Percentiles rank a stretch among this genome's conserved stretches.
Conservation (phyloP, 2,888 invertebrate genomes). For the Dryocosmus kuriphilus region DNA sequence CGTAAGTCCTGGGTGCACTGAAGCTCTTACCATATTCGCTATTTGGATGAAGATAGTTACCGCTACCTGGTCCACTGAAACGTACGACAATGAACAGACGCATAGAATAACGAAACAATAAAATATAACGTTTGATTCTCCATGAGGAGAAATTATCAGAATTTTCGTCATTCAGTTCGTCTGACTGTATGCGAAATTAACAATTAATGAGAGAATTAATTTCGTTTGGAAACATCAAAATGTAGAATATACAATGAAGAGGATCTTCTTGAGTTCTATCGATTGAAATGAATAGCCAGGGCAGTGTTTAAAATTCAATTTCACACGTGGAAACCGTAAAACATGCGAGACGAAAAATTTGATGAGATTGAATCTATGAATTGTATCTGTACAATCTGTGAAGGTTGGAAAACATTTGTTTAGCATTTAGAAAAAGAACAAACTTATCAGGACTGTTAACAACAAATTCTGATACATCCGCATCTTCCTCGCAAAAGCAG, state of each 20-base stretch:
- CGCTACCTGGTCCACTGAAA: conserved; percentile 77
- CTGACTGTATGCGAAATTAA: conserved; percentile 16
- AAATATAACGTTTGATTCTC: conserved; percentile 23
- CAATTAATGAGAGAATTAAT: background rate
- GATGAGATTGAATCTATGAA: conserved; percentile 1
- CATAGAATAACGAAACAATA: conserved; percentile 64
- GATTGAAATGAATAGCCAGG: conserved; percentile 2
- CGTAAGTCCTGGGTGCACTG: conserved; percentile 61
- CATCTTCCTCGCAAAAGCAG: background rate
- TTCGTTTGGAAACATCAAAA: conserved; percentile 9
- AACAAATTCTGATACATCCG: conserved; percentile 41
- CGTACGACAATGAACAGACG: conserved; percentile 74
- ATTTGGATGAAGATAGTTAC: conserved; percentile 77
- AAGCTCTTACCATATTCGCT: conserved; percentile 77
- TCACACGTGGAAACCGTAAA: conserved; percentile 24
- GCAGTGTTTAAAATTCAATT: conserved; percentile 21
- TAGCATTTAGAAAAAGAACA: background rate
- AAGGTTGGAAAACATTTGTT: background rate
- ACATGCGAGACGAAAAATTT: conserved; percentile 32
- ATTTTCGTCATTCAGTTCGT: conserved; percentile 34
- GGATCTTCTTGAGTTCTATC: background rate
- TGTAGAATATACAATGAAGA: conserved; percentile 32
- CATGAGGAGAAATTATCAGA: conserved; percentile 31
- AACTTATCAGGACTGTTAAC: conserved; percentile 15
- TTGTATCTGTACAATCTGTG: background rate